These are phyloP conservation scores for Axinella damicornis DNA, from an alignment of 37 sponge, comb jelly and placozoan genomes.

Conservation along the genomic window DNA sequence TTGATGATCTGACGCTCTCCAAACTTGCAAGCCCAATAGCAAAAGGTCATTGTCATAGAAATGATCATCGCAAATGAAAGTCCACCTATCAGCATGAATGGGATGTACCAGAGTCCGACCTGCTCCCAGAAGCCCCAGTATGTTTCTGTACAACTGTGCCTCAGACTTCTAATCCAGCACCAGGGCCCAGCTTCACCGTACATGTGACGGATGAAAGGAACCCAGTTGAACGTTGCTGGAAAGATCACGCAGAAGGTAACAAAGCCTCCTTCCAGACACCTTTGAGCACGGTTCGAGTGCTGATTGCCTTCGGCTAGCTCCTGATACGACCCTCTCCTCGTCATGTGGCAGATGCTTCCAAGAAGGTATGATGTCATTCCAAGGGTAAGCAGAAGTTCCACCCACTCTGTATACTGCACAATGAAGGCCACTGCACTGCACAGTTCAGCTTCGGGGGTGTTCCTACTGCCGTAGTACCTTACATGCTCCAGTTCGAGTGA, in stretches of 20 bases:
- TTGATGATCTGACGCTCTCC: too few species aligned
- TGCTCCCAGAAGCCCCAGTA: not conserved
- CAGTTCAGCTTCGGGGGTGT: not conserved
- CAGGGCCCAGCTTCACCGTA: conserved; percentile 51
- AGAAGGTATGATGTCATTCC: not conserved
- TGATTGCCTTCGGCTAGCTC: too few species aligned
- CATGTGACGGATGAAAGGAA: conserved; percentile 59
- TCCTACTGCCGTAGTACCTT: not conserved
- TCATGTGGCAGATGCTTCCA: too few species aligned
- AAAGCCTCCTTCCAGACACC: conserved; percentile 7
- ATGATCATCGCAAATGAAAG: too few species aligned
- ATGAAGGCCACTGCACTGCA: not conserved
- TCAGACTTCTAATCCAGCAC: conserved; percentile 1
- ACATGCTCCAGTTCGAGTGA: conserved; percentile 16
- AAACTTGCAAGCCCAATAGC: too few species aligned
- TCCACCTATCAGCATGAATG: not conserved
- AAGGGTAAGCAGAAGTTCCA: conserved; percentile 2
- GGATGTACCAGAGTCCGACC: not conserved
- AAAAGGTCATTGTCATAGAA: too few species aligned
- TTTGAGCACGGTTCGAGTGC: too few species aligned
- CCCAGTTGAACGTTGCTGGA: conserved; percentile 56
- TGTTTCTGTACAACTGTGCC: not conserved
- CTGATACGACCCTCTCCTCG: too few species aligned
- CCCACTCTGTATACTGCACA: conserved; percentile 7
- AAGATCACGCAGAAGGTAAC: conserved; percentile 26